phyloP scores from a whole-genome alignment of 30 jellyfish, hydroid and myxozoan genomes.

The Cassiopea xamachana region DNA sequence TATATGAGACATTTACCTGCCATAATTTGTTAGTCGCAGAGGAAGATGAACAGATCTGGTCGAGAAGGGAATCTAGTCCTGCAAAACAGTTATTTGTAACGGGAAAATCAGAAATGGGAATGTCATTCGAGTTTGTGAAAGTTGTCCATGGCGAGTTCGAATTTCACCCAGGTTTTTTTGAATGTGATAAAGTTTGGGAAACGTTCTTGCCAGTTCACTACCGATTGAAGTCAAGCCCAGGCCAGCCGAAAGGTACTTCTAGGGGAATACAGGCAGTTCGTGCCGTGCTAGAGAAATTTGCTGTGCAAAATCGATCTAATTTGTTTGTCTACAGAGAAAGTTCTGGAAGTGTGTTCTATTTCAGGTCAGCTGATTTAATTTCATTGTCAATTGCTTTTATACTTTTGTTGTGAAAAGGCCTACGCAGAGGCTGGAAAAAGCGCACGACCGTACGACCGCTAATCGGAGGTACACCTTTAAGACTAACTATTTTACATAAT shows the following conservation, averaged over 20 bases:
- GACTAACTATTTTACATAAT: too few species aligned
- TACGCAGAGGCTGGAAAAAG: too few species aligned
- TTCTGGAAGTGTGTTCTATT: slow-evolving; percentile 74
- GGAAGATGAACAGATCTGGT: slow-evolving; percentile 95
- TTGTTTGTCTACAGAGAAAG: slow-evolving; percentile 88
- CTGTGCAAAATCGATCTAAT: slow-evolving; percentile 83
- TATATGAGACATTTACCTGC: slow-evolving; percentile 80
- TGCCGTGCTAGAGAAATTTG: slow-evolving; percentile 77
- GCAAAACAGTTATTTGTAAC: slow-evolving; percentile 74
- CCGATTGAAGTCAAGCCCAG: slow-evolving; percentile 80
- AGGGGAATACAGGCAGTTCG: slow-evolving; percentile 86
- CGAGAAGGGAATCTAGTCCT: slow-evolving; percentile 61
- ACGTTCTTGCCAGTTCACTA: slow-evolving; percentile 80
- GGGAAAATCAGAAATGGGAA: slow-evolving; percentile 60
- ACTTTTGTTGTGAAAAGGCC: too few species aligned
- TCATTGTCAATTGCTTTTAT: background rate
- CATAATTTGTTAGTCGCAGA: slow-evolving; percentile 92
- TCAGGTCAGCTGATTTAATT: slow-evolving; percentile 45
- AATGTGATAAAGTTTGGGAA: slow-evolving; percentile 93
- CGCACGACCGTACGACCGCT: too few species aligned
- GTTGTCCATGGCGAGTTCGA: slow-evolving; percentile 93
- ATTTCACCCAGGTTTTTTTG: slow-evolving; percentile 93
- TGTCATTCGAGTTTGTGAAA: slow-evolving; percentile 73
- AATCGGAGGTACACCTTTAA: too few species aligned
- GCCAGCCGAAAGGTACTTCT: slow-evolving; percentile 81